phyloP scores from a whole-genome alignment of 1,140 invertebrate species.

The Drosophila athabasca region DNA sequence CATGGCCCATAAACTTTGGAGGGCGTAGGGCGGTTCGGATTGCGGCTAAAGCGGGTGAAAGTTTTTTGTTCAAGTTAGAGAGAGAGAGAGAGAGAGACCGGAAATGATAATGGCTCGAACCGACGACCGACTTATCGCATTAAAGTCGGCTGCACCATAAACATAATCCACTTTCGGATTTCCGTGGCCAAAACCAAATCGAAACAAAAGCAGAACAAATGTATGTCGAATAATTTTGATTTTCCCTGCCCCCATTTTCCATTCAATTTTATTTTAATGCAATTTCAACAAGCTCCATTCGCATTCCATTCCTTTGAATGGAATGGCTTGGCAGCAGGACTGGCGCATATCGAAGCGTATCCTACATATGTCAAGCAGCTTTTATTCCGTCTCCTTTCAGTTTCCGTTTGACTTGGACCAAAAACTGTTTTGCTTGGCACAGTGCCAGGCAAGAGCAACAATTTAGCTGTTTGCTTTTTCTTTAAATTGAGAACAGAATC shows the following conservation, averaged over 20 bases:
- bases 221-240: slow-evolving; percentile 23
- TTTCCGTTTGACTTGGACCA: background rate
- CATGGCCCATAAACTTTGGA: slow-evolving; percentile 57
- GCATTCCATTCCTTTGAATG: too few species aligned
- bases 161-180: slow-evolving; percentile 51
- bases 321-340: too few species aligned
- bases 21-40: background rate
- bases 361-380: slow-evolving; percentile 20
- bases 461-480: slow-evolving; percentile 7
- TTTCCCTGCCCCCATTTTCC: slow-evolving; percentile 15
- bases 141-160: slow-evolving; percentile 26
- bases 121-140: slow-evolving; percentile 27
- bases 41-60: slow-evolving; percentile 21
- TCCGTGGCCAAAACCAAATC: slow-evolving; percentile 24
- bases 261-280: slow-evolving; percentile 46
- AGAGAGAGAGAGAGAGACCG: slow-evolving; percentile 1
- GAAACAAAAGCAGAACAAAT: slow-evolving; percentile 18
- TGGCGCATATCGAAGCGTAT: background rate
- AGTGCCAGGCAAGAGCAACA: slow-evolving; percentile 5
- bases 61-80: slow-evolving; percentile 30
- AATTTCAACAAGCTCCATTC: slow-evolving; percentile 29
- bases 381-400: slow-evolving; percentile 7
- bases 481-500: too few species aligned
- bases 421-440: slow-evolving; percentile 7
- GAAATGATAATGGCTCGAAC: slow-evolving; percentile 55